Percentiles rank a stretch among this genome's conserved stretches.
These are phyloP conservation scores for Bombus balteatus DNA, from an alignment of 1,140 invertebrate genomes.

Conservation along the genomic window DNA sequence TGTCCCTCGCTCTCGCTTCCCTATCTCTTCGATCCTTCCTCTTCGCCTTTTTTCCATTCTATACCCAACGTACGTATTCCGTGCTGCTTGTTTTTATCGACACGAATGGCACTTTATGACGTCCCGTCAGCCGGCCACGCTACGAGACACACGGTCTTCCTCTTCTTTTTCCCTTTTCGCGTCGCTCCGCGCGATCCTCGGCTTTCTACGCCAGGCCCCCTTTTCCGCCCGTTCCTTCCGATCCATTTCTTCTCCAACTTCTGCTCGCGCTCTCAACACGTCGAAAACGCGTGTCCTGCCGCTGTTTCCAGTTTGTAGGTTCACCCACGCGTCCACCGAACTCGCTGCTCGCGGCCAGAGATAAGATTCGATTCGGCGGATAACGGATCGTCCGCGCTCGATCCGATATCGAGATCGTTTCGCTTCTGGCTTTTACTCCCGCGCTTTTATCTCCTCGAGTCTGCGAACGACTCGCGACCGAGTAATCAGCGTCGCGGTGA, in stretches of 20 bases:
- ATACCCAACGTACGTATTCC: conserved; percentile 60
- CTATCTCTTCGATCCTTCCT: conserved; percentile 32
- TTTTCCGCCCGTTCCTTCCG: not conserved
- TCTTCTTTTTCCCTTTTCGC: conserved; percentile 12
- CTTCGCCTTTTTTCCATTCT: not conserved
- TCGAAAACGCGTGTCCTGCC: conserved; percentile 52
- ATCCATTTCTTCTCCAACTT: conserved; percentile 20
- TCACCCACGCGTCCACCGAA: not conserved
- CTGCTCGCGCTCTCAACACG: conserved; percentile 16
- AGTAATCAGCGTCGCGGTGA: not conserved
- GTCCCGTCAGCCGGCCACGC: conserved; percentile 61
- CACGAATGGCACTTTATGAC: conserved; percentile 71
- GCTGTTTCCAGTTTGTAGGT: conserved; percentile 31
- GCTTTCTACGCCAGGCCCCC: not conserved
- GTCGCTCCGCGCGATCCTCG: not conserved
- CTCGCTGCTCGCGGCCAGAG: not conserved
- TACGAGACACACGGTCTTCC: conserved; percentile 11
- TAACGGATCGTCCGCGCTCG: too few species aligned
- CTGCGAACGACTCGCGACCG: too few species aligned
- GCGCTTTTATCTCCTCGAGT: not conserved
- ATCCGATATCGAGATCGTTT: not conserved
- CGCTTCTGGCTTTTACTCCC: not conserved
- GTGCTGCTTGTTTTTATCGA: conserved; percentile 72
- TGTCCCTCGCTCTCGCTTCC: not conserved
- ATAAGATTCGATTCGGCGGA: conserved; percentile 1